Base-by-base conservation (phyloP, 2,888 invertebrate genomes). In the Lydus trimaculatus region DNA sequence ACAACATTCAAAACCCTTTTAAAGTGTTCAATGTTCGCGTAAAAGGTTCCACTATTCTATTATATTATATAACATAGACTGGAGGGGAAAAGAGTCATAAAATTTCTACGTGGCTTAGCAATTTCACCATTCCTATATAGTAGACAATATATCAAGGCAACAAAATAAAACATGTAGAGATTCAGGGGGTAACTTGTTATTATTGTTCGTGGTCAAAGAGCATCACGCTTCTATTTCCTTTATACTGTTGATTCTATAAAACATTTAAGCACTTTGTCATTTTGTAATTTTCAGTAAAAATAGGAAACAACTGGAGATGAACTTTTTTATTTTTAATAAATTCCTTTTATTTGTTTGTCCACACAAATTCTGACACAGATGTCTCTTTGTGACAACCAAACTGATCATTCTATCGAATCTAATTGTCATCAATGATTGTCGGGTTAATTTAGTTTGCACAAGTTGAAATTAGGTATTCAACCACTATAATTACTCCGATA, bases 381-480 rank as follows among this genome's bases (percentile, higher is more conserved):
- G 2, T 36, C 4, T 13, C 8, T 31, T 31, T 36, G 15, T 36
- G 3, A 13, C 3, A 36, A 13, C 13, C 13, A 36, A 28, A 28
- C 4, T 28, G 28, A 4, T 2, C 28, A 28, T 4, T 28, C 4
- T 28, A 28, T 28, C n/a, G 4, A 28, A 28, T 2, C 2, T 28
- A 4, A 28, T 28, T 28, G 59, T 62, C 58, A 58, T 52, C 52
- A 63, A 70, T 64, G 60, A 25, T 20, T 67, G 65, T 61, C 64
- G 59, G 64, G 63, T 71, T 65, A 65, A 71, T 71, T 63, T 36
- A 68, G 68, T 43, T 64, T 68, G n/a, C 28, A 28, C 28, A 28
- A 28, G 58, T 65, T 61, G 65, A 62, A 60, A 61, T 63, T 36
- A 28, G 28, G 67, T 60, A 36, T 5, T 36, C 13, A 4, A 36